Percentiles rank a stretch among this genome's conserved stretches.
These are phyloP conservation scores for Phyllotreta cruciferae DNA, from an alignment of 2,888 invertebrate genomes.

Conservation along the genomic window DNA sequence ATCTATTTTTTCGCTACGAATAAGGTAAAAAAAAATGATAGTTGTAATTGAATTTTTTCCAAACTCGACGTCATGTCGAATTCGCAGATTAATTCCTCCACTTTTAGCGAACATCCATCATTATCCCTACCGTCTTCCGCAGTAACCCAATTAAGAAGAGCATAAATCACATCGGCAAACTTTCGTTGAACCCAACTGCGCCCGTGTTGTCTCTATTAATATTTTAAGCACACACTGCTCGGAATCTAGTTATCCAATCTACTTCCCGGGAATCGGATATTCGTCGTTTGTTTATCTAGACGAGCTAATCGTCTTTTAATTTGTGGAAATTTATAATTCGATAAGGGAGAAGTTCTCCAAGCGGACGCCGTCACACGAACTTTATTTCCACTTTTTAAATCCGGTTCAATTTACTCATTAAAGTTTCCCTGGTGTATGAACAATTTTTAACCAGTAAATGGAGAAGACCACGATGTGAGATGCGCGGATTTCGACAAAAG, in stretches of 20 bases:
- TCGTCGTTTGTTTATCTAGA: slow-evolving; percentile 49
- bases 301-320: slow-evolving; percentile 50
- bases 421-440: too few species aligned
- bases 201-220: slow-evolving; percentile 50
- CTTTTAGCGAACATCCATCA: slow-evolving; percentile 23
- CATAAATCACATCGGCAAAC: slow-evolving; percentile 53
- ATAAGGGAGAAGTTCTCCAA: slow-evolving; percentile 20
- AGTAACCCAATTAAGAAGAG: slow-evolving; percentile 51
- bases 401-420: too few species aligned
- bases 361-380: slow-evolving; percentile 3
- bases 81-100: slow-evolving; percentile 15
- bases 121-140: slow-evolving; percentile 40
- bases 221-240: slow-evolving; percentile 51
- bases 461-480: too few species aligned
- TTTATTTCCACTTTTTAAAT: not conserved
- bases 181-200: slow-evolving; percentile 41
- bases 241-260: slow-evolving; percentile 44
- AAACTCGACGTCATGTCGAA: not conserved
- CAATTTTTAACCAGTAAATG: too few species aligned
- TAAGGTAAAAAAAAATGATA: too few species aligned
- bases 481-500: too few species aligned
- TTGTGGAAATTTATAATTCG: slow-evolving; percentile 40
- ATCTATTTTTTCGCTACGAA: too few species aligned
- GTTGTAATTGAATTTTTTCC: slow-evolving; percentile 4
- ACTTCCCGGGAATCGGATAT: slow-evolving; percentile 47